These are phyloP conservation scores for Mermis nigrescens DNA, from an alignment of 2,888 invertebrate genomes.

Conservation along the genomic window DNA sequence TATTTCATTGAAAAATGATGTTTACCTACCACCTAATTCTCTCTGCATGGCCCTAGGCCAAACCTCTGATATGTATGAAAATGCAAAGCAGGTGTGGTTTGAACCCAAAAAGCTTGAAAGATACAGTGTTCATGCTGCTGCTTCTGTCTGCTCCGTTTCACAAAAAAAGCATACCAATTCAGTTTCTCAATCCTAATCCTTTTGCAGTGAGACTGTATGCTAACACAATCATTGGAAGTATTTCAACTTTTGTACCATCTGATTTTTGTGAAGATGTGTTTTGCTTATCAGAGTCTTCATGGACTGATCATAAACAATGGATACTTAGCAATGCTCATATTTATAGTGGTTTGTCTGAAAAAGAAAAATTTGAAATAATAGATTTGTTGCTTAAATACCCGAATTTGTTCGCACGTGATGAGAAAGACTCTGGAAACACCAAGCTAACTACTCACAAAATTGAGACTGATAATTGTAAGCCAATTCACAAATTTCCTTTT, in stretches of 20 bases:
- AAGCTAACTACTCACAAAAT: background rate
- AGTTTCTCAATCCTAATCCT: background rate
- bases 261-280: too few relatives aligned
- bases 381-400: background rate
- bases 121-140: background rate
- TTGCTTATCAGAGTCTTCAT: background rate
- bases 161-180: background rate
- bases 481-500: background rate
- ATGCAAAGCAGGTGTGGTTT: background rate
- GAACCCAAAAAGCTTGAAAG: background rate
- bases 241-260: too few relatives aligned
- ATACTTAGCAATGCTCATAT: background rate
- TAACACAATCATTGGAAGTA: background rate
- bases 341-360: background rate
- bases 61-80: background rate
- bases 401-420: background rate
- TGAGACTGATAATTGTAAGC: background rate
- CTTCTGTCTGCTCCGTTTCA: background rate
- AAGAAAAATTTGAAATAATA: background rate
- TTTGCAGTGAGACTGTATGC: background rate
- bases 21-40: background rate
- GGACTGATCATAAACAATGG: background rate
- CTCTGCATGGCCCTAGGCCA: background rate
- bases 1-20: background rate
- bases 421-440: background rate